A percentile compares a stretch with the other conserved stretches of the same genome.
Evolutionary conservation across 2,797 vertebrate genomes (phyloP).

Genomic region (Sebastes baramenuke): DNA sequence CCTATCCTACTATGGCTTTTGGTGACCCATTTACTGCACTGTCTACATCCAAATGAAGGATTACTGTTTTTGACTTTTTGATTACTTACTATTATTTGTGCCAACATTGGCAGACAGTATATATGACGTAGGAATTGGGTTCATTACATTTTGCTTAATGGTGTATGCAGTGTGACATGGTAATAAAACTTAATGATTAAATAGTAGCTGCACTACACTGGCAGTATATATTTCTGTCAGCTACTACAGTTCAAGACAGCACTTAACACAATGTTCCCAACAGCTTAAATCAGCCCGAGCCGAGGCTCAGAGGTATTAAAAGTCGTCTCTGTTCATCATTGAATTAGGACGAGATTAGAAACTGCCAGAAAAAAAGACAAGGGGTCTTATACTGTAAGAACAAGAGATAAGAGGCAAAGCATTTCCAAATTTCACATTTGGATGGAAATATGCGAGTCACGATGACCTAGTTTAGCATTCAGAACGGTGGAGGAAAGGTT

Average conservation of each 20-base stretch:
- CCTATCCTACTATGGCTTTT: not conserved
- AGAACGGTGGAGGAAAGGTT: constrained; percentile 21
- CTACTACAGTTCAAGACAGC: not conserved
- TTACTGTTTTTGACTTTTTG: not conserved
- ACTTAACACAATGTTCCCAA: constrained; percentile 2
- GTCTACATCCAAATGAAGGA: not conserved
- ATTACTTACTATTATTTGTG: not conserved
- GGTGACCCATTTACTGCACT: not conserved
- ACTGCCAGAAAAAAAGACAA: constrained; percentile 14
- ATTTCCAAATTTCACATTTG: constrained; percentile 39
- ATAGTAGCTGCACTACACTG: not conserved
- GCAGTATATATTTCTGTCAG: constrained; percentile 5
- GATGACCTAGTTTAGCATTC: constrained; percentile 61
- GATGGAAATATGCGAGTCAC: constrained; percentile 49
- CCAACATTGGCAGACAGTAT: not conserved
- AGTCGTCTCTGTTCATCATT: not conserved
- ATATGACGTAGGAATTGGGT: not conserved
- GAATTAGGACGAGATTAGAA: constrained; percentile 31
- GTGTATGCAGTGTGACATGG: not conserved
- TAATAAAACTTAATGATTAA: constrained; percentile 13
- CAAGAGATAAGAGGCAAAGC: constrained; percentile 6
- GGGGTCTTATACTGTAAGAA: constrained; percentile 6
- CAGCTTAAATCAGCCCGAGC: constrained; percentile 9
- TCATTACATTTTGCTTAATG: not conserved
- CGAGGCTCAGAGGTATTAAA: not conserved